Evolutionary conservation across 2,113 vertebrate genomes (phyloP).

Genomic region (Mungos mungo): DNA sequence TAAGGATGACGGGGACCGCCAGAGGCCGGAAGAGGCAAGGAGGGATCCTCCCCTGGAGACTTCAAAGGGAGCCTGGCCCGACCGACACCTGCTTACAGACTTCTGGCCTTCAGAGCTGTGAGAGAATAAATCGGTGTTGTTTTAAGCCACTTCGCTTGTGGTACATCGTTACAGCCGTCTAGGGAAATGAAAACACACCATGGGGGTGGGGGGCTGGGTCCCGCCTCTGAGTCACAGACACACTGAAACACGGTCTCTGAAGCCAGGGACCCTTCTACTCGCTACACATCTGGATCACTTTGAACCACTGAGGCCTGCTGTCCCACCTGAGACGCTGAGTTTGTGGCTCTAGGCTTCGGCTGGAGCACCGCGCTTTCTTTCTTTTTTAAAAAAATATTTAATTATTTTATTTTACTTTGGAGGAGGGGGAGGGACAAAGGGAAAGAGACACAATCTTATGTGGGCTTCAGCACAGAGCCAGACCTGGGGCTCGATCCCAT

Average conservation of each 20-base stretch:
- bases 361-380: background rate
- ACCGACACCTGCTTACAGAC: no score
- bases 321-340: background rate
- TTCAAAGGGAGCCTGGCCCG: background rate
- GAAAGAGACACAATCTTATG: no score
- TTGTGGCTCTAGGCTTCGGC: fast-evolving
- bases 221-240: background rate
- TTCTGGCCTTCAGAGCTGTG: background rate
- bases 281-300: background rate
- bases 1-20: background rate
- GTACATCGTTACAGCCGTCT: background rate
- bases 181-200: background rate
- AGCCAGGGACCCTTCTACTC: no score
- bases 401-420: no score
- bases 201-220: background rate
- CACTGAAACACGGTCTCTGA: background rate
- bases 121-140: background rate
- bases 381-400: no score
- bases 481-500: no score
- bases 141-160: background rate
- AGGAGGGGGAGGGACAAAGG: no score
- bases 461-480: no score
- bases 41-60: no score
- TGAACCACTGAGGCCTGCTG: background rate
- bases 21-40: background rate